A percentile compares a stretch with the other conserved stretches of the same genome.
Evolutionary conservation across 1,140 invertebrate genomes (phyloP).

Genomic region (Schmidtea mediterranea): DNA sequence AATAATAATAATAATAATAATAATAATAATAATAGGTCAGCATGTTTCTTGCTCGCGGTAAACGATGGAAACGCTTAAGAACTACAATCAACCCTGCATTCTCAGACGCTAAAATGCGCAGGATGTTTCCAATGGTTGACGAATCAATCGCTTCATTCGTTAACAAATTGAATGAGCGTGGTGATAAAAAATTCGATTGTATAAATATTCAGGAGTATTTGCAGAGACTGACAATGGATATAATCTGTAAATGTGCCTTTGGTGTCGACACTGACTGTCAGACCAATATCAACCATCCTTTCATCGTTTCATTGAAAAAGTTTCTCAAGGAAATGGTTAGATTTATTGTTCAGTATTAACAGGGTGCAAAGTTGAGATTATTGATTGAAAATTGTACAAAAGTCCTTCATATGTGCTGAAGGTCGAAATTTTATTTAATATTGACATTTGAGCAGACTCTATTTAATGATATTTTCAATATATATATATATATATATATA

Average conservation of each 20-base stretch:
- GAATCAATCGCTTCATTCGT: too few species aligned
- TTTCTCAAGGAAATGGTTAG: not conserved
- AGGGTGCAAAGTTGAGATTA: slow-evolving; percentile 5
- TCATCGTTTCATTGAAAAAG: slow-evolving; percentile 11
- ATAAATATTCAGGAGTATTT: slow-evolving; percentile 9
- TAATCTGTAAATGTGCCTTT: slow-evolving; percentile 29
- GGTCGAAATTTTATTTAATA: too few species aligned
- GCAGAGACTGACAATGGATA: slow-evolving; percentile 29
- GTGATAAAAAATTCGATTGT: too few species aligned
- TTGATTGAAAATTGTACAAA: too few species aligned
- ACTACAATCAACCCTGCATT: slow-evolving; percentile 34
- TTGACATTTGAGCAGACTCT: not conserved
- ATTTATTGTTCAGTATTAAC: slow-evolving; percentile 7
- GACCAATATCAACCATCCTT: slow-evolving; percentile 24
- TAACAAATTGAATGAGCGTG: not conserved
- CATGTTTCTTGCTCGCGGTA: slow-evolving; percentile 16
- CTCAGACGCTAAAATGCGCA: slow-evolving; percentile 33
- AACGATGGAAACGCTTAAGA: slow-evolving; percentile 32
- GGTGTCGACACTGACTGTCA: slow-evolving; percentile 27
- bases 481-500: too few species aligned
- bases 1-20: too few species aligned
- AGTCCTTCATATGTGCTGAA: too few species aligned
- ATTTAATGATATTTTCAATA: not conserved
- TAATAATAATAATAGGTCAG: not conserved
- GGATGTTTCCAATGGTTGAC: slow-evolving; percentile 20